phyloP scores from a whole-genome alignment of 2,113 vertebrate species.

The Centropristis striata region DNA sequence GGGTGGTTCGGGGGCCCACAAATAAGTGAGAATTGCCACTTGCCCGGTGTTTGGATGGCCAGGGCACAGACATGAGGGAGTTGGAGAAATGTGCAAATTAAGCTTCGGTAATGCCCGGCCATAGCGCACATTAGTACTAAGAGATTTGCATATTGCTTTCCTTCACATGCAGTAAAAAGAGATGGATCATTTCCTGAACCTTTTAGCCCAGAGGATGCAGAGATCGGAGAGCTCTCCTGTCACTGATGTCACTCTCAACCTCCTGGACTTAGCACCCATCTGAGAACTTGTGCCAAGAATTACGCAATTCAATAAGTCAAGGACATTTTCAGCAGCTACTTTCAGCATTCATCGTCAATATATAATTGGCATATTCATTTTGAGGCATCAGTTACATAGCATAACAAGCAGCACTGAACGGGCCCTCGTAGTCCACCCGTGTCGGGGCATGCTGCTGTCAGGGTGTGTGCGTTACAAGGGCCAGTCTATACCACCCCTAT shows the following conservation, averaged over 20 bases:
- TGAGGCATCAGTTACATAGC: conserved; percentile 19
- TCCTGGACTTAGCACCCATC: conserved; percentile 21
- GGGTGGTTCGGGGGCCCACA: conserved; percentile 59
- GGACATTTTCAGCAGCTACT: conserved; percentile 29
- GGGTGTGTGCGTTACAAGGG: too few relatives aligned
- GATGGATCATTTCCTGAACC: conserved; percentile 24
- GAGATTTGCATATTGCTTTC: conserved; percentile 52
- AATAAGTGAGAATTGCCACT: conserved; percentile 80
- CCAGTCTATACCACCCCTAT: too few relatives aligned
- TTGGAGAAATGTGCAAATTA: conserved; percentile 64
- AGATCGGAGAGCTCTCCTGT: conserved; percentile 16
- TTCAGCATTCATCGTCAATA: conserved; percentile 47
- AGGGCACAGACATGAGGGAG: conserved; percentile 45
- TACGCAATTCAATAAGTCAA: conserved; percentile 25
- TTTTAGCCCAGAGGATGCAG: conserved; percentile 16
- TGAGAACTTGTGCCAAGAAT: conserved; percentile 18
- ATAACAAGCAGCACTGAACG: too few relatives aligned
- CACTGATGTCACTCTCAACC: conserved; percentile 30
- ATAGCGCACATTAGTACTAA: conserved; percentile 19
- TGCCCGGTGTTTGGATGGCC: conserved; percentile 59
- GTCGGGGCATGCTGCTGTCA: too few relatives aligned
- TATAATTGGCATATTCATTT: conserved; percentile 38
- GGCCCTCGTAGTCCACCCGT: too few relatives aligned
- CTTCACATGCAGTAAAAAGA: conserved; percentile 27
- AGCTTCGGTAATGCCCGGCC: conserved; percentile 27